phyloP scores from a whole-genome alignment of 2,797 vertebrate genomes.

The Psittacula derbiana region DNA sequence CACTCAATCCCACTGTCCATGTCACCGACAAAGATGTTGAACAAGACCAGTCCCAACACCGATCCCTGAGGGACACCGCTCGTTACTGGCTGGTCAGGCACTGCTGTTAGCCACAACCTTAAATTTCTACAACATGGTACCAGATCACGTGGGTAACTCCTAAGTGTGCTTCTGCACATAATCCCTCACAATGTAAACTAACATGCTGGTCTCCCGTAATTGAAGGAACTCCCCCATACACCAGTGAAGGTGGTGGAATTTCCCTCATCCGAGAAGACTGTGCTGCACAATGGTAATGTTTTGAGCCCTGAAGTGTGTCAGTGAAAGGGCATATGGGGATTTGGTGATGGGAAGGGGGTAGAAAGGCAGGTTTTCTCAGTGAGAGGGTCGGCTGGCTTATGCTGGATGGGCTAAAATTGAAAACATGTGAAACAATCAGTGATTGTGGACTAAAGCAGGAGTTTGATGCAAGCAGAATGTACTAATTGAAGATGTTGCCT shows the following conservation, averaged over 20 bases:
- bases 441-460: not conserved
- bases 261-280: not conserved
- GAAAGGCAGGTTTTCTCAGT: not conserved
- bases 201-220: accelerated
- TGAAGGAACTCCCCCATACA: not conserved
- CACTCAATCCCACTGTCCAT: too few species aligned
- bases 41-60: not conserved
- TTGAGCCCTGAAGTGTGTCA: not conserved
- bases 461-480: not conserved
- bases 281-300: not conserved
- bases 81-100: not conserved
- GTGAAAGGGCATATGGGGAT: not conserved
- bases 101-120: not conserved
- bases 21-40: not conserved
- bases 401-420: not conserved
- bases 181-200: not conserved
- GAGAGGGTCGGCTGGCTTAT: not conserved
- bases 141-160: not conserved
- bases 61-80: not conserved
- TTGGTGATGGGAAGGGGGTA: accelerated
- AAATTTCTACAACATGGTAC: not conserved
- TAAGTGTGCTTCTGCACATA: not conserved
- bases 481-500: not conserved
- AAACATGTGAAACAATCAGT: not conserved
- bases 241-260: not conserved